Percentiles rank a stretch among this genome's conserved stretches.
Evolutionary conservation across 2,888 invertebrate species (phyloP).

Genomic region (Rhodophaea formosa): DNA sequence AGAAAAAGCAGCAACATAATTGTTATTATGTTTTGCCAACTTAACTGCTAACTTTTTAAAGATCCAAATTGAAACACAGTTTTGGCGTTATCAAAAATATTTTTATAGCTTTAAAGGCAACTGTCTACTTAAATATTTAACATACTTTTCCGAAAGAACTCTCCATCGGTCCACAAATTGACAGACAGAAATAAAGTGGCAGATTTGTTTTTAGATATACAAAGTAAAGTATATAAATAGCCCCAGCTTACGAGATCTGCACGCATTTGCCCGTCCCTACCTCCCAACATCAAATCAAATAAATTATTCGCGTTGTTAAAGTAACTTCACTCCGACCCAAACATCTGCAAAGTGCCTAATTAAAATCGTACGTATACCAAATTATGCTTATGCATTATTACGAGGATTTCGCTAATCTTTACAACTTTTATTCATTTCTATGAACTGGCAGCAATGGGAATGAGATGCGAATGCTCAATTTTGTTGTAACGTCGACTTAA

Average conservation of each 20-base stretch:
- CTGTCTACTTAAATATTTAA: too few relatives aligned
- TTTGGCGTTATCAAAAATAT: neutral
- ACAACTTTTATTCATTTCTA: conserved; percentile 6
- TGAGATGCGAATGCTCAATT: neutral
- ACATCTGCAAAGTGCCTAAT: conserved; percentile 14
- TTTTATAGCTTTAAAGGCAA: too few relatives aligned
- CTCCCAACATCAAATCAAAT: conserved; percentile 16
- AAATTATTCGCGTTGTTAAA: conserved; percentile 18
- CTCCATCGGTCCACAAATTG: too few relatives aligned
- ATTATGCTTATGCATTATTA: conserved; percentile 8
- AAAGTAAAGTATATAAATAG: conserved; percentile 3
- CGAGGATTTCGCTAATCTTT: neutral
- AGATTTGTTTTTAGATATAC: too few relatives aligned
- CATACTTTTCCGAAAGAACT: too few relatives aligned
- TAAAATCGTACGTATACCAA: conserved; percentile 12
- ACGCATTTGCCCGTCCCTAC: neutral
- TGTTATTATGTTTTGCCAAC: too few relatives aligned
- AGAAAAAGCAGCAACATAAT: too few relatives aligned
- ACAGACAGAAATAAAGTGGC: too few relatives aligned
- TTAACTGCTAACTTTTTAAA: too few relatives aligned
- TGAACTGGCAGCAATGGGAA: neutral
- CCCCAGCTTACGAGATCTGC: neutral
- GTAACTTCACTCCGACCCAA: conserved; percentile 11
- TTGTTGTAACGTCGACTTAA: neutral
- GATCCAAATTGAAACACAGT: too few relatives aligned